Percentiles rank a stretch among this genome's conserved stretches.
Evolutionary conservation across 1,140 invertebrate genomes (phyloP).

Genomic region (Coelopa frigida): DNA sequence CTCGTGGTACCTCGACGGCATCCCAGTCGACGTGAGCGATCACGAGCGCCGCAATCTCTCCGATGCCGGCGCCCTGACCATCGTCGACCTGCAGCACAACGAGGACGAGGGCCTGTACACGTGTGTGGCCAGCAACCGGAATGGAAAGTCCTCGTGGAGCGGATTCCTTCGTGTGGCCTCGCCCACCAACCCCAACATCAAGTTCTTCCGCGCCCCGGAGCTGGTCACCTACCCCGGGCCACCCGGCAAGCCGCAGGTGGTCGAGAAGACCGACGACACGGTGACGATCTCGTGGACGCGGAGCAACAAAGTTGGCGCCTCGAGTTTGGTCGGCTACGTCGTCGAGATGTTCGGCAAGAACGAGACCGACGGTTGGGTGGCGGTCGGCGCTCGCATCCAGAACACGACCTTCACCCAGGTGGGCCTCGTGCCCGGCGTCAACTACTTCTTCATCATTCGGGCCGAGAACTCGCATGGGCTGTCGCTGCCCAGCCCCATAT

Average conservation of each 20-base stretch:
- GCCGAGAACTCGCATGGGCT: slow-evolving; percentile 81
- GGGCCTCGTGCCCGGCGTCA: slow-evolving; percentile 62
- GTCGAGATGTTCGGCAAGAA: slow-evolving; percentile 59
- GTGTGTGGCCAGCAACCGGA: slow-evolving; percentile 72
- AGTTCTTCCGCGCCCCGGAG: slow-evolving; percentile 72
- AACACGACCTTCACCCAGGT: slow-evolving; percentile 58
- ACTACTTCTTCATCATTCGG: slow-evolving; percentile 78
- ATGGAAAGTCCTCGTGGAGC: slow-evolving; percentile 79
- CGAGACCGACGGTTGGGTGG: slow-evolving; percentile 50
- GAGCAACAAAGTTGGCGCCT: slow-evolving; percentile 69
- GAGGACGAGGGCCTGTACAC: slow-evolving; percentile 71
- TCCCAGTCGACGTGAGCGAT: slow-evolving; percentile 54
- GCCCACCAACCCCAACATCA: slow-evolving; percentile 75
- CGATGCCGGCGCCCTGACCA: slow-evolving; percentile 62
- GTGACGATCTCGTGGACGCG: slow-evolving; percentile 76
- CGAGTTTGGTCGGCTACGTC: slow-evolving; percentile 73
- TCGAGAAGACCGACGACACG: slow-evolving; percentile 67
- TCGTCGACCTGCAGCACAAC: slow-evolving; percentile 64
- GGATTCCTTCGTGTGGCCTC: slow-evolving; percentile 69
- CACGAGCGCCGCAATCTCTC: slow-evolving; percentile 60
- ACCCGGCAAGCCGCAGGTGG: slow-evolving; percentile 64
- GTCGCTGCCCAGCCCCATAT: slow-evolving; percentile 60
- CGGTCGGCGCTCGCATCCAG: slow-evolving; percentile 52
- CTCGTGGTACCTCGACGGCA: slow-evolving; percentile 76
- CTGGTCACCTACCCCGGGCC: slow-evolving; percentile 66